These are phyloP conservation scores for Chaetogeoica ovagalla DNA, from an alignment of 2,888 invertebrate genomes.

Conservation along the genomic window DNA sequence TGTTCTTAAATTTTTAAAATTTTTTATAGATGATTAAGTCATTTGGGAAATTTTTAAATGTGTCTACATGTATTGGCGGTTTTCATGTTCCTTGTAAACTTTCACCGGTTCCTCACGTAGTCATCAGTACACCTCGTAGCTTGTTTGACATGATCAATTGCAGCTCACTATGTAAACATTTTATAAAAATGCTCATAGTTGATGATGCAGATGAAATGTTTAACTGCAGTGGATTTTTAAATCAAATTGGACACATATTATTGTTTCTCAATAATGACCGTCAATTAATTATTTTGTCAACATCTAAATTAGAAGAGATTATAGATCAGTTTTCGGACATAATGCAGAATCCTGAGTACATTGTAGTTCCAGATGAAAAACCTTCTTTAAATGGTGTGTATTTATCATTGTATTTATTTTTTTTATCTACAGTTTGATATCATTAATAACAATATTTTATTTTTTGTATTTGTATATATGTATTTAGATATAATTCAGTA, in stretches of 20 bases:
- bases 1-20: neutral
- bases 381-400: conserved; percentile 32
- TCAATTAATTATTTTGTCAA: conserved; percentile 32
- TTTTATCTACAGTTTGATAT: neutral
- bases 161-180: conserved; percentile 20
- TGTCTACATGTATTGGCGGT: conserved; percentile 36
- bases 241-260: conserved; percentile 31
- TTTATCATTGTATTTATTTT: neutral
- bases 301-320: conserved; percentile 38
- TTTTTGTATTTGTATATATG: no score
- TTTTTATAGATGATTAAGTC: conserved; percentile 38
- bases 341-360: conserved; percentile 30
- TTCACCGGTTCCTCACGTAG: conserved; percentile 33
- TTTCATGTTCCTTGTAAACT: conserved; percentile 36
- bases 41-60: conserved; percentile 39
- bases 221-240: conserved; percentile 7
- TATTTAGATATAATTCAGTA: conserved; percentile 36
- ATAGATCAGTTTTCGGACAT: conserved; percentile 32
- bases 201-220: conserved; percentile 42
- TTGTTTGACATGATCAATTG: conserved; percentile 37
- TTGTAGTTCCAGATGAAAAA: conserved; percentile 26
- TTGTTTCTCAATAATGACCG: conserved; percentile 27
- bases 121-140: conserved; percentile 18
- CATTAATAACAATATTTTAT: neutral
- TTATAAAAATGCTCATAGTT: conserved; percentile 36